Evolutionary conservation across 2,797 vertebrate genomes (phyloP).

Genomic region (Xiphorhynchus erythropygius): DNA sequence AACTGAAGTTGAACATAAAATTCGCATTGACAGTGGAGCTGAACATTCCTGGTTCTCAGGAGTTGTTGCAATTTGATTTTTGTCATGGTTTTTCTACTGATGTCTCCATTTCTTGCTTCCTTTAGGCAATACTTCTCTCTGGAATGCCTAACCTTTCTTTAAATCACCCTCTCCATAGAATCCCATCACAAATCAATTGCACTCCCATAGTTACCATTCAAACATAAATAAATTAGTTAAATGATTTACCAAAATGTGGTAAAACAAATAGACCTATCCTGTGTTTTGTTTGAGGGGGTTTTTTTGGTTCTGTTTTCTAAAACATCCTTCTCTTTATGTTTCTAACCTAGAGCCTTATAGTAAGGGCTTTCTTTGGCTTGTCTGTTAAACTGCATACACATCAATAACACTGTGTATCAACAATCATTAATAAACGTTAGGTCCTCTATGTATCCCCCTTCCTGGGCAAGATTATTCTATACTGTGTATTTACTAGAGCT

Average conservation of each 20-base stretch:
- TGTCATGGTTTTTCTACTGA: not conserved
- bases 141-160: constrained; percentile 34
- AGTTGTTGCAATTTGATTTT: not conserved
- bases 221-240: constrained; percentile 31
- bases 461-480: constrained; percentile 22
- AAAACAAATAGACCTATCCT: constrained; percentile 7
- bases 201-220: not conserved
- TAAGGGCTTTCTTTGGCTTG: constrained; percentile 2
- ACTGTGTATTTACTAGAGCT: constrained; percentile 61
- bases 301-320: not conserved
- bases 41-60: not conserved
- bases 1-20: not conserved
- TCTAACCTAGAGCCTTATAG: not conserved
- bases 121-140: not conserved
- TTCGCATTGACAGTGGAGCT: not conserved
- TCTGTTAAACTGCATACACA: constrained; percentile 3
- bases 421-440: constrained; percentile 22
- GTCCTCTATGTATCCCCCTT: not conserved
- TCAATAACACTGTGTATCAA: constrained; percentile 35
- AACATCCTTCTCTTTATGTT: not conserved
- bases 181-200: not conserved
- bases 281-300: not conserved
- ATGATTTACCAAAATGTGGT: constrained; percentile 32
- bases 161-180: not conserved
- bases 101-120: not conserved